These are phyloP conservation scores for Cygnus buccinator DNA, from an alignment of 2,113 vertebrate genomes.

Conservation along the genomic window DNA sequence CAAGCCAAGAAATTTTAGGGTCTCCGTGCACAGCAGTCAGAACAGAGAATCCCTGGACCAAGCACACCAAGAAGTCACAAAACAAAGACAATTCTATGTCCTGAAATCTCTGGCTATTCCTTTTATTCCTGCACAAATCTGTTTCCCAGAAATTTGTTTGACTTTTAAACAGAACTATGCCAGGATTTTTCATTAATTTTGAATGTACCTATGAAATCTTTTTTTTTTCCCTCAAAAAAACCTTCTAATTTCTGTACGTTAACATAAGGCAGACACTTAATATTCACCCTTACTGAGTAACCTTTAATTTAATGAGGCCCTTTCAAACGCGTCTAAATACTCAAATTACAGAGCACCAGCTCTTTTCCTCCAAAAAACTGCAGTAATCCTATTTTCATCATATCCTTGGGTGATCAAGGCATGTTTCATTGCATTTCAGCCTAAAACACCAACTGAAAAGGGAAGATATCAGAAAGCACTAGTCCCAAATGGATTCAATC, in stretches of 20 bases:
- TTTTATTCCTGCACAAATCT: background rate
- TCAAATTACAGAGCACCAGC: background rate
- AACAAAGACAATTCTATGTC: background rate
- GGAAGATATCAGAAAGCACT: background rate
- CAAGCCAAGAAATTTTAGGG: background rate
- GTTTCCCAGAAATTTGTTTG: background rate
- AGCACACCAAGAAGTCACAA: background rate
- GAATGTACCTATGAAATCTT: background rate
- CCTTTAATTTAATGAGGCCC: background rate
- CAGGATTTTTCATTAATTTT: background rate
- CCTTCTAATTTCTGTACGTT: background rate
- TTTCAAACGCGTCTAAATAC: background rate
- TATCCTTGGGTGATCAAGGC: background rate
- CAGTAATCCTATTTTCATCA: background rate
- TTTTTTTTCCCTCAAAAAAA: no score
- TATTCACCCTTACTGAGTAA: background rate
- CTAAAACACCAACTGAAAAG: background rate
- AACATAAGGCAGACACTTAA: background rate
- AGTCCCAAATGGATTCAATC: constrained; percentile 16
- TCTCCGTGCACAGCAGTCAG: background rate
- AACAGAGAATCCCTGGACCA: background rate
- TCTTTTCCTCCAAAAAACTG: background rate
- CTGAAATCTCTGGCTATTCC: background rate
- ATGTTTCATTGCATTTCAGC: background rate
- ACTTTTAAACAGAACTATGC: background rate